Percentiles rank a stretch among this genome's conserved stretches.
Conservation (phyloP, 2,797 vertebrate species). For the Cuniculus paca region DNA sequence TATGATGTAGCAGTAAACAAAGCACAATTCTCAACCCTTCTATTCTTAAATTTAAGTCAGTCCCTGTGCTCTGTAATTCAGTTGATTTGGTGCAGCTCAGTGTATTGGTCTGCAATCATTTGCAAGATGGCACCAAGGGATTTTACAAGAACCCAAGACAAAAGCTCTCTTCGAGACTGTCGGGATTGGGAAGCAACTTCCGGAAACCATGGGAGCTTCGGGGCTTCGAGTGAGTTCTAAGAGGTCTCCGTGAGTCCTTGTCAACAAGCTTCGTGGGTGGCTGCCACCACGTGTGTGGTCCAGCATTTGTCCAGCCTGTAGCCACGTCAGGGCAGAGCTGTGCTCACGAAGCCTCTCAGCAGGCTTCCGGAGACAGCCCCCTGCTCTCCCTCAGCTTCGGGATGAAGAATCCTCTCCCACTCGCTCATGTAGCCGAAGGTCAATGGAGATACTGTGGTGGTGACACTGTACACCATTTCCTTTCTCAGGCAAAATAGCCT, state of each 20-base stretch:
- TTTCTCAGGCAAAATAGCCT: background rate
- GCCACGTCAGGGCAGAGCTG: background rate
- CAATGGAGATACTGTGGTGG: background rate
- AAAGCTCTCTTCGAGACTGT: background rate
- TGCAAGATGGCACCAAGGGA: background rate
- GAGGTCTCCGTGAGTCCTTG: slow-evolving; percentile 50
- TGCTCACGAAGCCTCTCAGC: background rate
- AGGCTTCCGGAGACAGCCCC: background rate
- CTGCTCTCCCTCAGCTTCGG: background rate
- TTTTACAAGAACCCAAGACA: background rate
- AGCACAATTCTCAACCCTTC: background rate
- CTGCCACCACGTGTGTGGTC: slow-evolving; percentile 61
- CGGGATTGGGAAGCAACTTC: slow-evolving; percentile 49
- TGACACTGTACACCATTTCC: fast-evolving
- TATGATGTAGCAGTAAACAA: fast-evolving
- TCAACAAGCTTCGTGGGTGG: slow-evolving; percentile 64
- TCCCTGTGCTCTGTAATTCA: background rate
- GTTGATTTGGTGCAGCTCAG: background rate
- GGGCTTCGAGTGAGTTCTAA: background rate
- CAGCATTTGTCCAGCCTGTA: slow-evolving; percentile 35
- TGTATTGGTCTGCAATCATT: background rate
- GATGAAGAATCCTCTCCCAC: no score
- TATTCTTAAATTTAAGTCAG: background rate
- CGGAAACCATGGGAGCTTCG: background rate
- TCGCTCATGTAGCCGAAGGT: slow-evolving; percentile 29